Percentiles rank a stretch among this genome's conserved stretches.
These are phyloP conservation scores for Xylota sylvarum DNA, from an alignment of 2,888 invertebrate genomes.

Conservation along the genomic window DNA sequence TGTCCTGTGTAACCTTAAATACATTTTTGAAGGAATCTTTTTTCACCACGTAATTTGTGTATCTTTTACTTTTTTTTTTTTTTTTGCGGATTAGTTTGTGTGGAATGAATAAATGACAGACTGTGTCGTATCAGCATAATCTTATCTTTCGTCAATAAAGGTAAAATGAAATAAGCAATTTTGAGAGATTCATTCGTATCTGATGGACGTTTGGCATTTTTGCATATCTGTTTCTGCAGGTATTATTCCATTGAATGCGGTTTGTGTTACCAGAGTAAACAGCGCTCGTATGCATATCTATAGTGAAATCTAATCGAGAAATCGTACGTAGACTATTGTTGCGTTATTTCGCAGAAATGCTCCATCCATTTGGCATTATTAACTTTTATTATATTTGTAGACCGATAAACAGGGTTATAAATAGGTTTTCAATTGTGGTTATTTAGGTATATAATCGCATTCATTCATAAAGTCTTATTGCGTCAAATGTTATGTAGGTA, in stretches of 20 bases:
- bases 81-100: not conserved
- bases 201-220: constrained; percentile 23
- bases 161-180: constrained; percentile 13
- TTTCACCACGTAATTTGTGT: constrained; percentile 8
- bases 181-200: constrained; percentile 15
- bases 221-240: constrained; percentile 1
- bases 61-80: constrained; percentile 8
- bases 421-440: not conserved
- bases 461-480: not conserved
- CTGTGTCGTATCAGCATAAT: not conserved
- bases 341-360: not conserved
- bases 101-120: constrained; percentile 21
- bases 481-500: not conserved
- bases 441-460: not conserved
- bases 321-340: not conserved
- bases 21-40: constrained; percentile 7
- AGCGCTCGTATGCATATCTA: not conserved
- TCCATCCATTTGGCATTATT: constrained; percentile 14
- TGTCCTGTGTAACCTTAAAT: constrained; percentile 18
- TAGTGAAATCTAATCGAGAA: constrained; percentile 17
- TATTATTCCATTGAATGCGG: not conserved
- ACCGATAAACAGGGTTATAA: constrained; percentile 1
- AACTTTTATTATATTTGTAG: constrained; percentile 10
- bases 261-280: not conserved
- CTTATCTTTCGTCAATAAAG: constrained; percentile 23